A percentile compares a stretch with the other conserved stretches of the same genome.
Conservation (phyloP, 2,888 invertebrate species). For the Tortrix viridana region DNA sequence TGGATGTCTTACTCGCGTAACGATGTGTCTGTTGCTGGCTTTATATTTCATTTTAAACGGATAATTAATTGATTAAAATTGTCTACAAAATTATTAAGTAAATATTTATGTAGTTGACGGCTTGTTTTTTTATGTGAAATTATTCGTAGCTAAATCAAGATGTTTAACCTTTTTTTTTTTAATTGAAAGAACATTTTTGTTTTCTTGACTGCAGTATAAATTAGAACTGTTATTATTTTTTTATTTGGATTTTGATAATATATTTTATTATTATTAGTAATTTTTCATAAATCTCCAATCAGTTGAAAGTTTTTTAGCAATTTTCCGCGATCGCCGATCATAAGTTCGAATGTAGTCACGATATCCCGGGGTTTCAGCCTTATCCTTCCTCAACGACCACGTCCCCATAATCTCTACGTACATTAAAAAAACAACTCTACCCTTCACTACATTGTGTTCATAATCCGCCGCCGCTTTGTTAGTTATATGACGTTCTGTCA, state of each 20-base stretch:
- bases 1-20: constrained; percentile 31
- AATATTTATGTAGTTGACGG: too few species aligned
- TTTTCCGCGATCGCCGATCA: constrained; percentile 76
- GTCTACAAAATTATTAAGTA: too few species aligned
- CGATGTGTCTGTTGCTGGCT: constrained; percentile 6
- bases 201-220: too few species aligned
- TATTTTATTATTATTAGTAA: background rate
- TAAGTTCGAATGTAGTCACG: constrained; percentile 76
- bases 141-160: background rate
- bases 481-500: constrained; percentile 80
- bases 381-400: constrained; percentile 74
- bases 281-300: constrained; percentile 18
- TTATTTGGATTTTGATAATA: background rate
- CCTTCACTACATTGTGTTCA: constrained; percentile 58
- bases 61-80: background rate
- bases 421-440: constrained; percentile 64
- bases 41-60: constrained; percentile 5
- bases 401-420: constrained; percentile 51
- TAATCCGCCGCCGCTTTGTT: constrained; percentile 60
- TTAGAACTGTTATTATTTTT: too few species aligned
- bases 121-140: background rate
- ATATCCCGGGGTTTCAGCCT: constrained; percentile 73
- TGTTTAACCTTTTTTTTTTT: too few species aligned
- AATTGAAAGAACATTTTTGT: too few species aligned
- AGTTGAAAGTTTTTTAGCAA: constrained; percentile 55